These are phyloP conservation scores for Diabrotica undecimpunctata DNA, from an alignment of 1,140 invertebrate species.

Conservation along the genomic window DNA sequence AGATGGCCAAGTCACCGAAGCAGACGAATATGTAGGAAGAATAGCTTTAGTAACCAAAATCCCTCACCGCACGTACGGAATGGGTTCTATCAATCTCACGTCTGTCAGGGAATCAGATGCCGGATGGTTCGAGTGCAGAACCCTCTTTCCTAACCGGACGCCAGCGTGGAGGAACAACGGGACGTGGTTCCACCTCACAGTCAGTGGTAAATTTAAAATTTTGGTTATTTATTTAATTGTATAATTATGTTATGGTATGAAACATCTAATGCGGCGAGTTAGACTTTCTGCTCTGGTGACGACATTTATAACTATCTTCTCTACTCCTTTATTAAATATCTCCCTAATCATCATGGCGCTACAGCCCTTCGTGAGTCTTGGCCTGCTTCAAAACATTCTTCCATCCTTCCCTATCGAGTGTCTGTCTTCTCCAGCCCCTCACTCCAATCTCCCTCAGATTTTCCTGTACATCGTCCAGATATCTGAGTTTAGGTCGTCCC, in stretches of 20 bases:
- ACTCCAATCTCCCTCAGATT: too few relatives aligned
- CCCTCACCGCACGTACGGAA: conserved; percentile 53
- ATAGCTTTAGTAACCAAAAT: conserved; percentile 59
- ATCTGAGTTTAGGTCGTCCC: too few relatives aligned
- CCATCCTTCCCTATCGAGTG: too few relatives aligned
- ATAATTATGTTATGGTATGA: background rate
- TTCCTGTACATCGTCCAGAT: too few relatives aligned
- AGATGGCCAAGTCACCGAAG: conserved; percentile 65
- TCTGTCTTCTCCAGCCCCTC: too few relatives aligned
- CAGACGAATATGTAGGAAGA: conserved; percentile 70
- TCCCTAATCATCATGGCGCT: too few relatives aligned
- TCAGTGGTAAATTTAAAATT: conserved; percentile 65
- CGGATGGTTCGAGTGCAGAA: conserved; percentile 88
- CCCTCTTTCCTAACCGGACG: conserved; percentile 83
- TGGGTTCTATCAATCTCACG: conserved; percentile 85
- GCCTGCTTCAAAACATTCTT: too few relatives aligned
- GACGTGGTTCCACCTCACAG: conserved; percentile 81
- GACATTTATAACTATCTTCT: too few relatives aligned
- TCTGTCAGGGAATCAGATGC: conserved; percentile 82
- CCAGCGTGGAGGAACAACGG: conserved; percentile 80
- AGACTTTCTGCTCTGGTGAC: background rate
- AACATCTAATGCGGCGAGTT: too few relatives aligned
- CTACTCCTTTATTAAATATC: too few relatives aligned
- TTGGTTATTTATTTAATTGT: conserved; percentile 6
- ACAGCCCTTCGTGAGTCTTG: too few relatives aligned